Base-by-base conservation (phyloP, 2,888 invertebrate species). In the Campoletis raptor region DNA sequence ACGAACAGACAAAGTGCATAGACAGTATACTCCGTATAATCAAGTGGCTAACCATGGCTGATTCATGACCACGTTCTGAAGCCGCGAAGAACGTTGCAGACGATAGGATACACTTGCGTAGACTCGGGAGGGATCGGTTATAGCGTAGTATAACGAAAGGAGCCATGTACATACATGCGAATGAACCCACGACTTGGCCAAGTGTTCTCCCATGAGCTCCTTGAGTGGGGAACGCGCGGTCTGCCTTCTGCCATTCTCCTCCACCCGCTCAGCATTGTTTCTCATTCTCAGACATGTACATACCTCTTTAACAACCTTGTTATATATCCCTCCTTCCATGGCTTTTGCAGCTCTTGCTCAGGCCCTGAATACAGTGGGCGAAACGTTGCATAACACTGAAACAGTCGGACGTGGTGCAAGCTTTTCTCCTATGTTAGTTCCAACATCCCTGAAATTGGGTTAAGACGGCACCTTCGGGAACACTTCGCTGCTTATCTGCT, bases 391-490 rank as follows among this genome's bases (percentile, higher is more conserved):
- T 90, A 93, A 92, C 91, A 79, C 45, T 57, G 42, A 72, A 70
- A 15, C 30, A 78, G 36, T 69, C 42, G 30, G 42, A 66, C 54
- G 67, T 45, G 48, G 72, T 67, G 83, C 76, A 74, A 80, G 61
- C 42, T 52, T 74, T 89, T 89, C 90, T 89, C 89, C 89, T 86
- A 86, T 67, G 88, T 87, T 88, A 90, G 89, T 88, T 90, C 89
- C 90, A 90, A 89, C 91, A 88, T 85, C 84, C 86, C 85, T 88
- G 92, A 91, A 93, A 93, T 93, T 93, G 89, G 92, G 92, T 92
- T 92, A 92, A 92, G 92, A 93, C 90, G 90, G 91, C 90, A 91
- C 92, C 91, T 83, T 85, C 84, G 93, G 91, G 92, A 92, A 91
- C 91, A 90, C 91, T 92, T 92, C 90, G 37, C 89, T 89, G 91